These are phyloP conservation scores for Gallirallus australis DNA, from an alignment of 2,797 vertebrate species.

Conservation along the genomic window DNA sequence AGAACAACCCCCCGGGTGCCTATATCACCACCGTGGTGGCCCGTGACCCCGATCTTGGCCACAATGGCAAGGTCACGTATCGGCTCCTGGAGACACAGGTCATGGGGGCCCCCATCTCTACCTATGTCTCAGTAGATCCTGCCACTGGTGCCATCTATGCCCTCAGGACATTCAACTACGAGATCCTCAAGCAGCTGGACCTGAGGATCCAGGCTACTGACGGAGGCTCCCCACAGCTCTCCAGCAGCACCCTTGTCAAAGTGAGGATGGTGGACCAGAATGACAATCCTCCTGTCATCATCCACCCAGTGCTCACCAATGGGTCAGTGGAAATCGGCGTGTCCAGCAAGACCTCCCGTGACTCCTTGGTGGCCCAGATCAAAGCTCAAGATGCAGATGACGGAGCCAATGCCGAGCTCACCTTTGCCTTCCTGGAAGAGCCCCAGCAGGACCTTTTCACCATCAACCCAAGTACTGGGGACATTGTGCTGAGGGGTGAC, in stretches of 20 bases:
- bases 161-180: slow-evolving; percentile 93
- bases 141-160: slow-evolving; percentile 93
- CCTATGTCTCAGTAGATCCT: slow-evolving; percentile 92
- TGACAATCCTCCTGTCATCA: slow-evolving; percentile 90
- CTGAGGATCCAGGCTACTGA: slow-evolving; percentile 91
- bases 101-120: slow-evolving; percentile 87
- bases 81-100: slow-evolving; percentile 87
- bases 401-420: slow-evolving; percentile 88
- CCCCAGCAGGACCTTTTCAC: slow-evolving; percentile 86
- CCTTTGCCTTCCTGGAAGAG: slow-evolving; percentile 87
- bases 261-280: slow-evolving; percentile 94
- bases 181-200: slow-evolving; percentile 90
- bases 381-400: slow-evolving; percentile 92
- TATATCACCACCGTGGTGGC: slow-evolving; percentile 90
- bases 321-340: slow-evolving; percentile 89
- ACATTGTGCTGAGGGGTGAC: slow-evolving; percentile 86
- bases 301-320: slow-evolving; percentile 87
- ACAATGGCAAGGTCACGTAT: slow-evolving; percentile 91
- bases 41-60: slow-evolving; percentile 87
- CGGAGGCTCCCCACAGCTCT: slow-evolving; percentile 91
- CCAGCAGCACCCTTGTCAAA: slow-evolving; percentile 87
- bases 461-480: slow-evolving; percentile 88
- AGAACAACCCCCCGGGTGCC: slow-evolving; percentile 91
- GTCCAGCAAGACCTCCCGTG: slow-evolving; percentile 86
- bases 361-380: slow-evolving; percentile 89